Evolutionary conservation across 2,888 invertebrate genomes (phyloP).

Genomic region (Drosophila percnosoma): DNA sequence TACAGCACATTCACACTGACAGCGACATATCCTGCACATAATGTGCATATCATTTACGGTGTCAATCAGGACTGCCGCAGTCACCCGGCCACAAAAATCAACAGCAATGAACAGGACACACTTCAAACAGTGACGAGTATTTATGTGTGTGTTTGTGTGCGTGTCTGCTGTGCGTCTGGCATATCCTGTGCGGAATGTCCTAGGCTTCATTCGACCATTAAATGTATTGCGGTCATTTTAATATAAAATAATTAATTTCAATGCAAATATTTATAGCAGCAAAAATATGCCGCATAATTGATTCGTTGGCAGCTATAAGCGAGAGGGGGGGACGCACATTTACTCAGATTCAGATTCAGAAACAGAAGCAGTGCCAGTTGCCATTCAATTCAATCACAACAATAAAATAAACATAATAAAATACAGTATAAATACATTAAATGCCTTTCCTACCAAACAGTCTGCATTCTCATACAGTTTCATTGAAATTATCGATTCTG

Average conservation of each 20-base stretch:
- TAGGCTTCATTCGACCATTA: constrained; percentile 62
- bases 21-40: constrained; percentile 73
- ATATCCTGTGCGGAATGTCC: constrained; percentile 53
- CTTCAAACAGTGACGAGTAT: constrained; percentile 24
- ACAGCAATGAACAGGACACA: constrained; percentile 42
- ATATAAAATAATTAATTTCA: constrained; percentile 82
- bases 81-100: constrained; percentile 65
- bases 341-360: constrained; percentile 6
- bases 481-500: constrained; percentile 51
- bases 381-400: constrained; percentile 71
- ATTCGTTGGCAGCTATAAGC: constrained; percentile 53
- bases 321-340: constrained; percentile 6
- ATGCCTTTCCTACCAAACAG: constrained; percentile 55
- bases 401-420: constrained; percentile 73
- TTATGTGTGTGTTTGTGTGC: constrained; percentile 9
- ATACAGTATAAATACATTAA: constrained; percentile 76
- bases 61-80: constrained; percentile 67
- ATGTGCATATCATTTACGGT: constrained; percentile 77
- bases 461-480: constrained; percentile 35
- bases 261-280: constrained; percentile 79
- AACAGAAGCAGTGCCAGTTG: constrained; percentile 1
- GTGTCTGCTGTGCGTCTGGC: constrained; percentile 8
- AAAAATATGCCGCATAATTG: constrained; percentile 78
- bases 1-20: constrained; percentile 38
- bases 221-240: constrained; percentile 80